A percentile compares a stretch with the other conserved stretches of the same genome.
Conservation (phyloP, 2,797 vertebrate genomes). For the Sebastes diaconus region DNA sequence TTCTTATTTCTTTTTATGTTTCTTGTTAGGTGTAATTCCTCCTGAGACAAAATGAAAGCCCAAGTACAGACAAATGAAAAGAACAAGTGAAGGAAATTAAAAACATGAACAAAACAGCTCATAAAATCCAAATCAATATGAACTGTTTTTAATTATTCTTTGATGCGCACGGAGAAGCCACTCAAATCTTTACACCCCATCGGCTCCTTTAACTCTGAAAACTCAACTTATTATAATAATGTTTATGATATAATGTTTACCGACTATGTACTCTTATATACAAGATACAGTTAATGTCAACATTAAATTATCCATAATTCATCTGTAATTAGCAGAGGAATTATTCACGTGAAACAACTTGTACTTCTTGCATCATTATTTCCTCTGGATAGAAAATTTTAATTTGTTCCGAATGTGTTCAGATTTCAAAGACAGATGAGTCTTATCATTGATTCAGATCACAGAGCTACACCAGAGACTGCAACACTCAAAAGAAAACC, state of each 20-base stretch:
- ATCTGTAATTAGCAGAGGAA: conserved; percentile 13
- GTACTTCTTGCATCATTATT: background rate
- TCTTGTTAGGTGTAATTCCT: background rate
- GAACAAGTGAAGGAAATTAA: background rate
- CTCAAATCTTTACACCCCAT: background rate
- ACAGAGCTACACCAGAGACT: background rate
- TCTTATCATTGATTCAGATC: background rate
- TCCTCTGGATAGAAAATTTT: background rate
- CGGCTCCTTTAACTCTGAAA: background rate
- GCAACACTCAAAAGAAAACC: background rate
- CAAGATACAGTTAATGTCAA: background rate
- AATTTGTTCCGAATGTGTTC: background rate
- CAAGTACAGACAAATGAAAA: background rate
- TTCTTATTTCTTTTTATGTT: background rate
- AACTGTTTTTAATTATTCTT: background rate
- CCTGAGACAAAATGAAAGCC: background rate
- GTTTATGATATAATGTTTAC: background rate
- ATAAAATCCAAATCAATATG: background rate
- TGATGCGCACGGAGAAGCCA: background rate
- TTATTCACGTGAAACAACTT: background rate
- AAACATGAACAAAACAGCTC: background rate
- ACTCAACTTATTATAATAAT: background rate
- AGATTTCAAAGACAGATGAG: background rate
- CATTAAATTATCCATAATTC: background rate
- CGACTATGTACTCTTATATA: background rate